Evolutionary conservation across 2,797 vertebrate genomes (phyloP), one percentile per base, ranked within the genome.

Genomic region (Gallinago solitaria): DNA sequence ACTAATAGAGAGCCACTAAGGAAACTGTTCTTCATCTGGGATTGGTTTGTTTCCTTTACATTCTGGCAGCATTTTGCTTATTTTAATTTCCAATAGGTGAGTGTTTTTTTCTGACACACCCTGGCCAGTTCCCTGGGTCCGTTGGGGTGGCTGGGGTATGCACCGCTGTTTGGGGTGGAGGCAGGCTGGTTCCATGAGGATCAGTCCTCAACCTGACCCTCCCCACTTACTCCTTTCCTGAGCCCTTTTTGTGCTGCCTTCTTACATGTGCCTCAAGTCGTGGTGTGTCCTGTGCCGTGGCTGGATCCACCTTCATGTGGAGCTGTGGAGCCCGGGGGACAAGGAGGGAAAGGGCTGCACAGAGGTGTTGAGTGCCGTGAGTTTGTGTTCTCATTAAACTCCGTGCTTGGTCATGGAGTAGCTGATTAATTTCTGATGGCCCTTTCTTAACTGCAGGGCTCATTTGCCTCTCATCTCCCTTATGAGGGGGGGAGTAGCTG

Each of bases 241-340:
- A 54, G 21, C 41, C 32, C 51, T 82, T 82, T 27, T 82, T 12
- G 50, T 4, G 4, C 33, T 8, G 33, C 8, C 3, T 12, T 59
- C 4, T 78, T 48, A 17, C 0, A 0, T 27, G 11, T 63, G 8
- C 27, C 60, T 16, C 0, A 0, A n/a, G 11, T 27, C 2, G 1
- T 5, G 4, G 18, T 9, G 4, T 2, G 1, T 65, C 57, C 56
- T 5, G 6, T 87, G 54, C 50, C 0, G 0, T 45, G 32, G 25
- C 54, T 87, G 71, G 9, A 5, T 56, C 50, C 28, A 32, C 21
- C 56, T 67, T 67, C 51, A 5, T 20, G 21, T 65, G 51, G 32
- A 80, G 59, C 37, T 69, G 25, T 4, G 3, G 21, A 19, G 2
- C 1, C 23, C 67, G 30, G 3, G 5, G 30, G 9, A n/a, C 3